Base-by-base conservation (phyloP, 2,888 invertebrate genomes). In the Anorthoa munda region DNA sequence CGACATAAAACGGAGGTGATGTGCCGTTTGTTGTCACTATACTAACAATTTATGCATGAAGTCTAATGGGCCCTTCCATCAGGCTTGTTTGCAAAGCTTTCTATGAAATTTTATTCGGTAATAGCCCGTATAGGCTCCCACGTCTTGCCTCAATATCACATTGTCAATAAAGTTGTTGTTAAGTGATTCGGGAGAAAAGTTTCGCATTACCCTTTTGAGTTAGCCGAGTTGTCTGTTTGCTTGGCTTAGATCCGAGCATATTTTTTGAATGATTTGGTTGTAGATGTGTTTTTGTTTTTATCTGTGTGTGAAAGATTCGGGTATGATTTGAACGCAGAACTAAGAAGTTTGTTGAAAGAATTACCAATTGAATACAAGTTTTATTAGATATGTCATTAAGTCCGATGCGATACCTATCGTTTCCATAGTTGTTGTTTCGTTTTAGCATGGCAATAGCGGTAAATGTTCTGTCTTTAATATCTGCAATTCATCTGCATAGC, bases 41-140 rank as follows among this genome's bases (percentile, higher is more conserved):
- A 93, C 95, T 93, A 95, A 95, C 96, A 96, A 95, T 95, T 95
- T 96, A 95, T 96, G 95, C 96, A 95, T 94, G 93, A 88, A 86
- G 92, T 91, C 94, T 95, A 96, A 96, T 95, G 95, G 95, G 86
- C 79, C 83, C 92, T 90, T 92, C 95, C 93, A 94, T 94, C 95
- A 94, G 90, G 82, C 91, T 88, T 96, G 95, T 96, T 96, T 96
- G 95, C 93, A 86, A 93, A 92, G 94, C 96, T 96, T 95, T 96
- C 95, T 95, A 94, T 95, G 95, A 94, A 95, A 95, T 95, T 95
- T 95, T 95, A 95, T 95, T 95, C 95, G 92, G 91, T 94, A 93
- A 95, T 92, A 92, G 93, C 91, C 72, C 84, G 84, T 90, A 84
- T 89, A 88, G 87, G 89, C 88, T 82, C 86, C 79, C 88, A 81